Conservation (phyloP, 2,797 vertebrate genomes). For the Dermochelys coriacea region DNA sequence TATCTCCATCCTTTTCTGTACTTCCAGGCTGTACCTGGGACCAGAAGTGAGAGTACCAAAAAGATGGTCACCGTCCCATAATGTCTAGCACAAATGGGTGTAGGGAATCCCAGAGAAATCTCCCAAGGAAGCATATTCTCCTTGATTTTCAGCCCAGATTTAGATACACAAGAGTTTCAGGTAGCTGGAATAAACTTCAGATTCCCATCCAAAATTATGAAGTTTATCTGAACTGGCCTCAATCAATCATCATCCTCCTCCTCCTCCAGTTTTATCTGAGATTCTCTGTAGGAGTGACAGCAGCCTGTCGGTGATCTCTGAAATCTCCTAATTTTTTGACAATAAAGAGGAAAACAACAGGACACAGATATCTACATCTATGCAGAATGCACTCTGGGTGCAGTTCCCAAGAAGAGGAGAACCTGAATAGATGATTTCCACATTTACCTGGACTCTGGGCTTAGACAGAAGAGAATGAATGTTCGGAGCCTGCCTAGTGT, state of each 20-base stretch:
- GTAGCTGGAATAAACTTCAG: neutral
- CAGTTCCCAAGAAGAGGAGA: accelerated
- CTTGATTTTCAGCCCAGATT: neutral
- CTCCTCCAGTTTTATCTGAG: neutral
- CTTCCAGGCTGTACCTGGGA: neutral
- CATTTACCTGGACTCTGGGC: neutral
- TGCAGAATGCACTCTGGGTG: neutral
- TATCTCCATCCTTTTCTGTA: neutral
- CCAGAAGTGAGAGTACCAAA: neutral
- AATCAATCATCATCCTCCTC: neutral
- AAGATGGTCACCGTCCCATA: neutral
- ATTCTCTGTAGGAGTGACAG: accelerated
- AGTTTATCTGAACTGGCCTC: neutral
- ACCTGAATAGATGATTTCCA: neutral
- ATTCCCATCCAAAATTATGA: too few species aligned
- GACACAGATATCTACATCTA: accelerated
- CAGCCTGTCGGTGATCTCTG: neutral
- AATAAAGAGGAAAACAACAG: neutral
- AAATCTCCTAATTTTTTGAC: neutral
- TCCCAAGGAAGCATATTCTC: neutral
- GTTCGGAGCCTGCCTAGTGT: neutral
- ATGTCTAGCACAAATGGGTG: neutral
- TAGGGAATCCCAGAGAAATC: neutral
- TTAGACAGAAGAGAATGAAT: neutral
- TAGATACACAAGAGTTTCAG: neutral